A percentile compares a stretch with the other conserved stretches of the same genome.
These are phyloP conservation scores for Vanessa tameamea DNA, from an alignment of 1,140 invertebrate genomes.

Conservation along the genomic window DNA sequence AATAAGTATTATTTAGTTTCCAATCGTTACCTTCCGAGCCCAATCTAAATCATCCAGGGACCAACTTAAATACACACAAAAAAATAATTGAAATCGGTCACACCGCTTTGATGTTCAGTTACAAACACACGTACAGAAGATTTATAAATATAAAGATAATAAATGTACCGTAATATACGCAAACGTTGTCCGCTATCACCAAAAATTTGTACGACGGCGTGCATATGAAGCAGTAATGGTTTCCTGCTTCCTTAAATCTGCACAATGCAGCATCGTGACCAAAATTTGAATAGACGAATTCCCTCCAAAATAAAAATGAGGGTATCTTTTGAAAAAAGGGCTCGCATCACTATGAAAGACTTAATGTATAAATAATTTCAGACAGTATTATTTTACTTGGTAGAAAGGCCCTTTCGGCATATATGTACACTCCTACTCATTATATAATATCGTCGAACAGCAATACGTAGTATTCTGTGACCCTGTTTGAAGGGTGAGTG, in stretches of 20 bases:
- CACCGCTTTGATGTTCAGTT: too few relatives aligned
- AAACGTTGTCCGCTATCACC: constrained; percentile 39
- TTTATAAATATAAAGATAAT: background rate
- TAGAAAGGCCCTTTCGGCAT: too few relatives aligned
- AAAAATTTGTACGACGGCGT: constrained; percentile 58
- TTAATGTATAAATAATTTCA: constrained; percentile 21
- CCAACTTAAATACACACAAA: background rate
- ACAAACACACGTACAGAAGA: background rate
- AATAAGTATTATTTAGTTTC: too few relatives aligned
- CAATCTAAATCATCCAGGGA: too few relatives aligned
- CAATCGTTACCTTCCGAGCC: too few relatives aligned
- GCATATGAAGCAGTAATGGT: constrained; percentile 70
- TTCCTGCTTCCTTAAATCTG: constrained; percentile 68
- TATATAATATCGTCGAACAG: too few relatives aligned
- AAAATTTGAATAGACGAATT: constrained; percentile 60
- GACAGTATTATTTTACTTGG: background rate
- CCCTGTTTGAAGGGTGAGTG: too few relatives aligned
- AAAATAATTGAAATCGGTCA: background rate
- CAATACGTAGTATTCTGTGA: too few relatives aligned
- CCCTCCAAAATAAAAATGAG: constrained; percentile 49
- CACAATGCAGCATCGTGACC: constrained; percentile 62
- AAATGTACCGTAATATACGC: constrained; percentile 7
- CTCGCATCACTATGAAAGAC: constrained; percentile 26
- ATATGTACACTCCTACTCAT: too few relatives aligned
- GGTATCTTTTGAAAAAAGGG: constrained; percentile 38